Evolutionary conservation across 2,888 invertebrate species (phyloP).

Genomic region (Craniophora ligustri): DNA sequence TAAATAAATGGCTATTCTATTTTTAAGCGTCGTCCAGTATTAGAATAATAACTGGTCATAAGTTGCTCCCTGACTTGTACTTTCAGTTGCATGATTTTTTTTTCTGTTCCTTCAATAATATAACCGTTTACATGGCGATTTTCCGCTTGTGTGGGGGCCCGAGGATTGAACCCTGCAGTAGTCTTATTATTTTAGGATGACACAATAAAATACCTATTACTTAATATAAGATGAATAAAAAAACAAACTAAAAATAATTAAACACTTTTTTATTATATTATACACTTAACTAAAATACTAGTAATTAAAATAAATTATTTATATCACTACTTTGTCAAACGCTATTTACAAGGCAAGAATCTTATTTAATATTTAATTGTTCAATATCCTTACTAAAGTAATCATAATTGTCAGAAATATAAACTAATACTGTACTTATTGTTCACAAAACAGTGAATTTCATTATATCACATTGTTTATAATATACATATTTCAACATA

Average conservation of each 20-base stretch:
- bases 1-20: no score
- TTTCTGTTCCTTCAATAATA: no score
- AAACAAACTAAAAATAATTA: not conserved
- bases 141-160: no score
- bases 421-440: constrained; percentile 20
- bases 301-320: constrained; percentile 30
- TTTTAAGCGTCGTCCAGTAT: no score
- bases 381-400: not conserved
- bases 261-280: constrained; percentile 16
- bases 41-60: no score
- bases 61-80: no score
- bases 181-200: no score
- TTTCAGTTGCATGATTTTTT: no score
- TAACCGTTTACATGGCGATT: no score
- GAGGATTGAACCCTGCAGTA: not conserved
- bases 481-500: no score
- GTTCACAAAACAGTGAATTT: constrained; percentile 7
- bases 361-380: constrained; percentile 4
- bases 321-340: constrained; percentile 23
- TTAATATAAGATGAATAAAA: not conserved
- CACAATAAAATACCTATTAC: no score
- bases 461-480: not conserved
- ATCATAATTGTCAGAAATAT: not conserved
- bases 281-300: constrained; percentile 28
- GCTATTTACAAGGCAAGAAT: constrained; percentile 26